phyloP scores from a whole-genome alignment of 2,888 invertebrate species.

The Yponomeuta plumbellus region DNA sequence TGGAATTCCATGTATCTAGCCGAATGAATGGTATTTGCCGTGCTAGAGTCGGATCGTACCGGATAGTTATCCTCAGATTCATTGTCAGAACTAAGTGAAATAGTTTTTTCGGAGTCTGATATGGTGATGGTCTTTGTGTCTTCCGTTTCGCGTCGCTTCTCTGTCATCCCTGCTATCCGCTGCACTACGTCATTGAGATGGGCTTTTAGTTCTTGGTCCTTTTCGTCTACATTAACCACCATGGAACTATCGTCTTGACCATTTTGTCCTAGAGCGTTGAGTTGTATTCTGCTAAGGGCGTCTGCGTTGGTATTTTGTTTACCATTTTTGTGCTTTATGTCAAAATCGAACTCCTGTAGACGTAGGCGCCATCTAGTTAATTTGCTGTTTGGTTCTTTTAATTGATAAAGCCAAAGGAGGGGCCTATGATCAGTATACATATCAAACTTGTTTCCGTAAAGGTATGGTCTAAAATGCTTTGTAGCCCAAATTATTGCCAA shows the following conservation, averaged over 20 bases:
- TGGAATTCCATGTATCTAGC: no score
- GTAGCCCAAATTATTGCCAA: conserved; percentile 28
- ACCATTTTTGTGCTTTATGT: conserved; percentile 33
- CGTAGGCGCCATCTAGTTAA: conserved; percentile 35
- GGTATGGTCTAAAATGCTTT: conserved; percentile 34
- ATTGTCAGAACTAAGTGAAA: no score
- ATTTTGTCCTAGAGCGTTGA: conserved; percentile 5
- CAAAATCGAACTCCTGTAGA: conserved; percentile 36
- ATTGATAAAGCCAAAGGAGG: conserved; percentile 27
- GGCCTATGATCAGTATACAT: conserved; percentile 33
- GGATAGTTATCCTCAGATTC: no score
- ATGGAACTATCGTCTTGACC: no score
- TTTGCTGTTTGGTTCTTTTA: conserved; percentile 32
- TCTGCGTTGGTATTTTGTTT: conserved; percentile 33
- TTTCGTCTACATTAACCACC: background rate
- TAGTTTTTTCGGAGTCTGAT: no score
- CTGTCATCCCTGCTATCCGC: no score
- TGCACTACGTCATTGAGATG: no score
- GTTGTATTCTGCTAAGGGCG: conserved; percentile 24
- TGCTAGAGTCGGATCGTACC: no score
- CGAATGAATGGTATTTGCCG: no score
- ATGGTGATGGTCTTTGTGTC: no score
- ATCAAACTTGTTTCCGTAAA: conserved; percentile 36
- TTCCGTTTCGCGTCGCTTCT: no score
- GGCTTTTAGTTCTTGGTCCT: background rate